Base-by-base conservation (phyloP, 1,140 invertebrate genomes). In the Aricia agestis region DNA sequence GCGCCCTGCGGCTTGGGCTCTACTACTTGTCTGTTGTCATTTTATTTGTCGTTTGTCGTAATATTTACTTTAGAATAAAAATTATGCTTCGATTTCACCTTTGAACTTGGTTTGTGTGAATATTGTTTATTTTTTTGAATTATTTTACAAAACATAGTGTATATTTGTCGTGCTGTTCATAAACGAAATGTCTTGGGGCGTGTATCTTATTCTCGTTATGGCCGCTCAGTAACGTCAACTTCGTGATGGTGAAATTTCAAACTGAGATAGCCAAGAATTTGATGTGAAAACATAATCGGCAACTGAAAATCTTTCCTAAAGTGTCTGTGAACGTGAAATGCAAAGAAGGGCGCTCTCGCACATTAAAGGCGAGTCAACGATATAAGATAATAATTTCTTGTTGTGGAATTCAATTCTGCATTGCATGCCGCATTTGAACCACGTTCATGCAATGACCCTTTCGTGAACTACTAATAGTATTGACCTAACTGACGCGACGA, bases 311-410 rank as follows among this genome's bases (percentile, higher is more conserved):
- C 59, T 25, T 10, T 80, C 79, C 74, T 71, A 77, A 85, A 79
- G 80, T 81, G 82, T 78, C 72, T 73, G 73, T 73, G 75, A 69
- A 80, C 82, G 87, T 90, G 87, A 89, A 83, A 90, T 92, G 85
- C 86, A 92, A 89, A 90, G 90, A 81, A 90, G 83, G 81, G 81
- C 82, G 77, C 80, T 82, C 83, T 85, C 84, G 80, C 82, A 90
- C 77, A 84, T 83, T 74, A 90, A 92, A 90, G 85, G 85, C 79
- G 85, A 90, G 88, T 86, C 76, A 68, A 81, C 74, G 82, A 84
- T 74, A 67, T 80, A 74, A 76, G 74, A 81, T 69, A 69, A 69
- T 36, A 2, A 2, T 74, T 82, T 74, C 72, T 76, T 77, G 76
- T 77, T 82, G 74, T 78, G 81, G 63, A 70, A 74, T 71, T 71